Conservation (phyloP, 1,140 invertebrate species). For the Nasonia vitripennis region DNA sequence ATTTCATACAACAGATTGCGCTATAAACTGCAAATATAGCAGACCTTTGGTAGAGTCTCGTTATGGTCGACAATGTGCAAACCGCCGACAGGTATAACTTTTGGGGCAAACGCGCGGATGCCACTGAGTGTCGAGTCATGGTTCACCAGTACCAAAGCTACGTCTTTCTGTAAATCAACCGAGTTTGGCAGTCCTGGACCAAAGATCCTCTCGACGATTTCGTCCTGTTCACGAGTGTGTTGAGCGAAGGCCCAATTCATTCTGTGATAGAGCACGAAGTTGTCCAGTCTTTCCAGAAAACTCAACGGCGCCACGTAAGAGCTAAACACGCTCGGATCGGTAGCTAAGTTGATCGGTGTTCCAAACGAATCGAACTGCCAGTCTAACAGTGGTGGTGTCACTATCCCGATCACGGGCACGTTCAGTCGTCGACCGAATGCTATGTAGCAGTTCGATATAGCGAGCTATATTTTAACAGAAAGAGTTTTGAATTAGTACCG, state of each 20-base stretch:
- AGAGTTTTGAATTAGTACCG: too few species aligned
- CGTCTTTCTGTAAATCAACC: constrained; percentile 68
- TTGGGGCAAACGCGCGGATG: constrained; percentile 71
- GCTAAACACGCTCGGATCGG: constrained; percentile 72
- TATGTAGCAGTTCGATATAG: constrained; percentile 69
- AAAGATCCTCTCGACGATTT: too few species aligned
- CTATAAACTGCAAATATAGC: background rate
- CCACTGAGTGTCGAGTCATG: constrained; percentile 75
- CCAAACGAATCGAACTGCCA: constrained; percentile 78
- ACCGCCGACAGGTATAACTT: constrained; percentile 78
- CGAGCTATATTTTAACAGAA: constrained; percentile 53
- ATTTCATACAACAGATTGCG: too few species aligned
- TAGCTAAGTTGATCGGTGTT: constrained; percentile 76
- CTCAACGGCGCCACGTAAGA: constrained; percentile 77
- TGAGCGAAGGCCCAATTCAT: too few species aligned
- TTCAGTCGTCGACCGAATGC: constrained; percentile 77
- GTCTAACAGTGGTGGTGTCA: constrained; percentile 74
- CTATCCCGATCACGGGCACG: constrained; percentile 77
- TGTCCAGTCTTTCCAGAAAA: constrained; percentile 77
- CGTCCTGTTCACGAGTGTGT: too few species aligned
- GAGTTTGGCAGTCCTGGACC: too few species aligned
- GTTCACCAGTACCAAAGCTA: constrained; percentile 76
- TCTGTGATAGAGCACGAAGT: constrained; percentile 12
- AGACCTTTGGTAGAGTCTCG: constrained; percentile 57
- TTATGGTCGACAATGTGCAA: constrained; percentile 70